phyloP scores from a whole-genome alignment of 2,797 vertebrate species.

The Silurus aristotelis region DNA sequence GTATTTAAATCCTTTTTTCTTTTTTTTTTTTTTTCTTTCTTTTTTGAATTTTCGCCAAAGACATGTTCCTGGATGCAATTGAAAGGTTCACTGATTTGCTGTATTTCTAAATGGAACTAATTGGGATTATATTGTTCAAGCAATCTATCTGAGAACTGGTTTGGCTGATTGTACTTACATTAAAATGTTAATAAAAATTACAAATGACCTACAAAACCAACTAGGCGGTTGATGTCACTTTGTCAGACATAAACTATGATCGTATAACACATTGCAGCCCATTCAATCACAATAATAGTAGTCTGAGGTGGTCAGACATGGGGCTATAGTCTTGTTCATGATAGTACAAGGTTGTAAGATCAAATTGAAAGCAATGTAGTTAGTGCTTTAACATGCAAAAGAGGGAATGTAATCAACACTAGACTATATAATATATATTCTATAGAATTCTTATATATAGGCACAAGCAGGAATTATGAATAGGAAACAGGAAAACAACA shows the following conservation, averaged over 20 bases:
- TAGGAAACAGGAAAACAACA: too few species aligned
- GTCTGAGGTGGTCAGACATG: background rate
- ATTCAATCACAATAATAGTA: background rate
- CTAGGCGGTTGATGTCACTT: constrained; percentile 30
- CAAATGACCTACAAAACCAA: constrained; percentile 73
- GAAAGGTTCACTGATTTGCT: constrained; percentile 60
- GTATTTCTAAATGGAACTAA: constrained; percentile 70
- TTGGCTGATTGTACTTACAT: constrained; percentile 60
- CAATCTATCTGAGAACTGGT: constrained; percentile 62
- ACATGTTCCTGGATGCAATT: constrained; percentile 67
- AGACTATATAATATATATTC: too few species aligned
- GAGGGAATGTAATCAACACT: too few species aligned
- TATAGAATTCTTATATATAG: too few species aligned
- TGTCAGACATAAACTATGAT: background rate
- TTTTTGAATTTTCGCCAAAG: constrained; percentile 71
- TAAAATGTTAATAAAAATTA: constrained; percentile 77
- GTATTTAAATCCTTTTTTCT: constrained; percentile 60
- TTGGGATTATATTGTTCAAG: constrained; percentile 69
- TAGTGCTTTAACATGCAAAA: background rate
- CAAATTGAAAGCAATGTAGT: background rate
- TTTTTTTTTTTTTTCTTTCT: background rate
- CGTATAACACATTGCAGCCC: too few species aligned
- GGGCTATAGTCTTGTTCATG: background rate
- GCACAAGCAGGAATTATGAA: too few species aligned
- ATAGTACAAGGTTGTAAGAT: background rate